Evolutionary conservation across 2,113 vertebrate species (phyloP), one percentile per base, ranked within the genome.

Genomic region (Gallinago undulata): DNA sequence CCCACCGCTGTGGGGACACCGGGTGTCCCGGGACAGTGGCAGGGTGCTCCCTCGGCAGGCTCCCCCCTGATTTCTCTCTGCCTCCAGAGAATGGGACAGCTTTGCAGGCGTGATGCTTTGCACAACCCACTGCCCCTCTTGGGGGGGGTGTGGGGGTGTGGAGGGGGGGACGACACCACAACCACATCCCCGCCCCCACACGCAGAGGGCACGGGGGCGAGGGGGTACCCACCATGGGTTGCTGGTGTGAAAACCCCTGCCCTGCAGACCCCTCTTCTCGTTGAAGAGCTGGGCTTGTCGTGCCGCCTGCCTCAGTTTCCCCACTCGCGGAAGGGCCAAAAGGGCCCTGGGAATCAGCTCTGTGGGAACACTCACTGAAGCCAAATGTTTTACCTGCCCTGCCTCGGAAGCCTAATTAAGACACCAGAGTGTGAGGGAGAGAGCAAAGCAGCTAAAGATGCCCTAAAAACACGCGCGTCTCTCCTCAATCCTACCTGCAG

Each of bases 181-280:
- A 23, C 17, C 9, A 7, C 28, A 6, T 19, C 7, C 1, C 22
- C 41, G n/a, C 35, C 50, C 12, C 59, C 43, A 68, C 53, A 11
- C 2, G 8, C 57, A 47, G 70, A 21, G 22, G 15, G 22, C 18
- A 6, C 0, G 41, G 28, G 60, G 27, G 16, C 25, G 41, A 19
- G 7, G 1, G 2, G 25, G 43, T 28, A 13, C 30, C 13, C 5
- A 2, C 43, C 0, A 0, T 0, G 2, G 43, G 35, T 33, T 3
- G 4, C 51, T 43, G 41, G 24, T 7, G 33, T 10, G 30, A 33
- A 59, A 11, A 10, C 5, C 10, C 19, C 22, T 25, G 21, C 24
- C 55, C 45, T 25, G 41, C 19, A 31, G 39, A 55, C 3, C 63
- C 45, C 47, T 43, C 33, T 15, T 39, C 39, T 39, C 39, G 6